These are phyloP conservation scores for Acanthosepion lycidas DNA, from an alignment of 2,888 invertebrate species.

Conservation along the genomic window DNA sequence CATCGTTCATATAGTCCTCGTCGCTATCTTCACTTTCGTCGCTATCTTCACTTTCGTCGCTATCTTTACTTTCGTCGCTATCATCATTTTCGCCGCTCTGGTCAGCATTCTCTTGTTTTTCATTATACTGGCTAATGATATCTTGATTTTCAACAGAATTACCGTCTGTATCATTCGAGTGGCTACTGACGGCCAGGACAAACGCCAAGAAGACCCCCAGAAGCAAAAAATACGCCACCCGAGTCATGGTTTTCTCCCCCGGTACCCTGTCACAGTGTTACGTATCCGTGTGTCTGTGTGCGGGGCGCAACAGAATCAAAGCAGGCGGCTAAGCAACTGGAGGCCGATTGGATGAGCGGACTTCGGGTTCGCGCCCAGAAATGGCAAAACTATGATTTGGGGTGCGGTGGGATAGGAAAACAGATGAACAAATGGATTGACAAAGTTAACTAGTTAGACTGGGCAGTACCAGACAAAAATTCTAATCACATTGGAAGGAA, in stretches of 20 bases:
- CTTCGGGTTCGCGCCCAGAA: neutral
- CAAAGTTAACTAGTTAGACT: neutral
- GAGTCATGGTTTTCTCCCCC: neutral
- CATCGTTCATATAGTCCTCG: neutral
- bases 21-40: neutral
- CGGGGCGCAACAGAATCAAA: slow-evolving; percentile 17
- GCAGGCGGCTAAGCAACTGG: slow-evolving; percentile 1
- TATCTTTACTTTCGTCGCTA: neutral
- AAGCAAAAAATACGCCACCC: slow-evolving; percentile 33
- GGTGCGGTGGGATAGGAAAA: neutral
- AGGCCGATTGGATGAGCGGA: neutral
- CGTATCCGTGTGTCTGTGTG: neutral
- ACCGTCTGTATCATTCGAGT: neutral
- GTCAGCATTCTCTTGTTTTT: neutral
- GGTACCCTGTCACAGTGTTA: neutral
- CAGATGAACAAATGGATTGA: neutral
- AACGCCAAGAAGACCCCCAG: neutral
- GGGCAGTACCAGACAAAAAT: neutral
- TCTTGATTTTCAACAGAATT: neutral
- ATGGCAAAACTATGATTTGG: neutral
- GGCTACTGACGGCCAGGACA: neutral
- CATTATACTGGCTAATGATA: neutral
- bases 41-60: neutral
- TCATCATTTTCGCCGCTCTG: neutral
- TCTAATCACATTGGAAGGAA: neutral